Evolutionary conservation across 2,797 vertebrate genomes (phyloP).

Genomic region (Pseudotriccus pelzelni): DNA sequence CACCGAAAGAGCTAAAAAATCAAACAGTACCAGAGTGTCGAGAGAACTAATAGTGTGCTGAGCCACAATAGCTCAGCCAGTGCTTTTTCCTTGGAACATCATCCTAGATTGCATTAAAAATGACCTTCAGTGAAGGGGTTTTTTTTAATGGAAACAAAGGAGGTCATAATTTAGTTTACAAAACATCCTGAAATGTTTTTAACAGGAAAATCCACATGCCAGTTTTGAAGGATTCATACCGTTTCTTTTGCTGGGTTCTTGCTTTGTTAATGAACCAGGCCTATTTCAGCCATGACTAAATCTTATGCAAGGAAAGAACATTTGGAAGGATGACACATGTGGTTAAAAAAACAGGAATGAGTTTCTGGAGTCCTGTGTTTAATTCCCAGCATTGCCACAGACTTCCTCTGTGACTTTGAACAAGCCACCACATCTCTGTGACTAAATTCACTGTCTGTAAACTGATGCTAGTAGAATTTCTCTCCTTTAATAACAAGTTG

Average conservation of each 20-base stretch:
- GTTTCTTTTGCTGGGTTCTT: background rate
- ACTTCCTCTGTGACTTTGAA: slow-evolving; percentile 23
- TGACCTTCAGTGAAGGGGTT: background rate
- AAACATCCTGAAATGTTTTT: slow-evolving; percentile 1
- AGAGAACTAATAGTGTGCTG: background rate
- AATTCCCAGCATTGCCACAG: slow-evolving; percentile 34
- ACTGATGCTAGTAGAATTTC: background rate
- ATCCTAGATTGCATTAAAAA: background rate
- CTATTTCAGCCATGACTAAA: slow-evolving; percentile 29
- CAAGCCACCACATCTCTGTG: slow-evolving; percentile 19
- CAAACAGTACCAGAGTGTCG: background rate
- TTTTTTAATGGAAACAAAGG: background rate
- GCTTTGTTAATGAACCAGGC: background rate
- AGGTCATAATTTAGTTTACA: background rate
- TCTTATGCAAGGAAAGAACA: background rate
- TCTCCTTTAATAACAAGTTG: background rate
- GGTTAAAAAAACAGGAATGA: slow-evolving; percentile 32
- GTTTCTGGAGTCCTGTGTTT: slow-evolving; percentile 18
- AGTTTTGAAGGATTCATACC: background rate
- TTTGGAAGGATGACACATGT: slow-evolving; percentile 6
- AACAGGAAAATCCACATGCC: background rate
- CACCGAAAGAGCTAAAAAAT: background rate
- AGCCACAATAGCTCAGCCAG: background rate
- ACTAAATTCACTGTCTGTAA: background rate
- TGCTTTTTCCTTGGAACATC: background rate